Evolutionary conservation across 53 echinoderm and acorn worm genomes (phyloP).

Genomic region (Holothuria scabra): DNA sequence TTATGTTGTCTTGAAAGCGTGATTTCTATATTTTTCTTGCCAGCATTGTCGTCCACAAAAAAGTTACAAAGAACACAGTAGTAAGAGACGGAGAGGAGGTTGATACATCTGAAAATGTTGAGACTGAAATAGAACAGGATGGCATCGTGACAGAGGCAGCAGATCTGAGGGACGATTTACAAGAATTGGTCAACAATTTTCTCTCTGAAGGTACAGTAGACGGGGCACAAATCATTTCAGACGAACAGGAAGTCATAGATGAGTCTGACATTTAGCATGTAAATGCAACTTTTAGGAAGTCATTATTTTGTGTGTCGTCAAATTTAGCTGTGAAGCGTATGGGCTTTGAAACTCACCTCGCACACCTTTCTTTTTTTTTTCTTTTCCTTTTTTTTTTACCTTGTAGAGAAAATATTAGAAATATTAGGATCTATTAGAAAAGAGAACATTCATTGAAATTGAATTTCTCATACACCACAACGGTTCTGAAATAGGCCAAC

Average conservation of each 20-base stretch:
- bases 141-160: conserved; percentile 80
- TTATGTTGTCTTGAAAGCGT: background rate
- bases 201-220: conserved; percentile 67
- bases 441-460: too few species aligned
- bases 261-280: conserved; percentile 74
- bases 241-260: conserved; percentile 49
- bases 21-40: background rate
- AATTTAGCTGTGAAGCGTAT: too few species aligned
- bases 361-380: too few species aligned
- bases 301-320: conserved; percentile 21
- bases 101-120: conserved; percentile 74
- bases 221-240: conserved; percentile 47
- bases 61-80: conserved; percentile 85
- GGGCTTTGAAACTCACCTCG: too few species aligned
- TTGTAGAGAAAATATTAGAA: too few species aligned
- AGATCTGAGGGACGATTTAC: conserved; percentile 91
- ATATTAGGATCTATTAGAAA: too few species aligned
- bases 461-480: too few species aligned
- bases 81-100: conserved; percentile 94
- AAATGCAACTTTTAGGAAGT: background rate
- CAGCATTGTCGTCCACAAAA: conserved; percentile 98
- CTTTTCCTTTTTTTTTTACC: too few species aligned
- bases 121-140: conserved; percentile 96
- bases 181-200: conserved; percentile 92
- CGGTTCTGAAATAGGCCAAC: too few species aligned